phyloP scores from a whole-genome alignment of 1,140 invertebrate species.

The Scylla paramamosain region DNA sequence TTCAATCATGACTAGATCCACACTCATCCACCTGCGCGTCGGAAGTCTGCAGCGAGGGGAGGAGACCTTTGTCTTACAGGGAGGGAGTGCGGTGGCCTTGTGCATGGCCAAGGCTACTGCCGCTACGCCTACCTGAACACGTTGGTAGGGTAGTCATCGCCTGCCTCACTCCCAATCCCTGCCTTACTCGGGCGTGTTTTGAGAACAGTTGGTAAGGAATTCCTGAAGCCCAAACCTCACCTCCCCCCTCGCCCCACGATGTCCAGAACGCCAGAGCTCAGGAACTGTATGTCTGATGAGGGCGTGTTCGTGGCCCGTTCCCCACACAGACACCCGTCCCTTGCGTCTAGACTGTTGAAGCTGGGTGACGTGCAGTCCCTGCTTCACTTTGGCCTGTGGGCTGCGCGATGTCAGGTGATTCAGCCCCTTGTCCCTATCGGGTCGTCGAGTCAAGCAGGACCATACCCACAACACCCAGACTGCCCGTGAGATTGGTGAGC shows the following conservation, averaged over 20 bases:
- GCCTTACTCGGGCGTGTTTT: neutral
- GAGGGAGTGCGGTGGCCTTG: neutral
- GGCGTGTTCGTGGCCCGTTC: neutral
- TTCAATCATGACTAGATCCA: slow-evolving; percentile 56
- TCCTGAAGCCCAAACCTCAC: neutral
- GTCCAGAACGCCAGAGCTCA: neutral
- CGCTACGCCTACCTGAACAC: neutral
- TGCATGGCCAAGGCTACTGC: neutral
- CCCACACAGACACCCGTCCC: neutral
- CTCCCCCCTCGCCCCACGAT: neutral
- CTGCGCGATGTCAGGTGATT: neutral
- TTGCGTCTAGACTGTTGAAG: neutral
- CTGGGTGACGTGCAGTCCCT: neutral
- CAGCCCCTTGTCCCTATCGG: neutral
- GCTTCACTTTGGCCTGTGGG: neutral
- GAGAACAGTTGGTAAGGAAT: too few relatives aligned
- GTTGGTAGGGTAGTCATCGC: neutral
- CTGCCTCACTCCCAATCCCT: neutral
- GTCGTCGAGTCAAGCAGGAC: too few relatives aligned
- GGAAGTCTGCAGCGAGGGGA: neutral
- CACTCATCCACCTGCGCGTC: slow-evolving; percentile 51
- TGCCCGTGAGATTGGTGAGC: too few relatives aligned
- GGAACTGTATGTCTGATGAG: neutral
- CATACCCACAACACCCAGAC: too few relatives aligned
- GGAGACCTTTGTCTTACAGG: neutral